Percentiles rank a stretch among this genome's conserved stretches.
Conservation (phyloP, 2,888 invertebrate genomes). For the Siphlonurus alternatus region DNA sequence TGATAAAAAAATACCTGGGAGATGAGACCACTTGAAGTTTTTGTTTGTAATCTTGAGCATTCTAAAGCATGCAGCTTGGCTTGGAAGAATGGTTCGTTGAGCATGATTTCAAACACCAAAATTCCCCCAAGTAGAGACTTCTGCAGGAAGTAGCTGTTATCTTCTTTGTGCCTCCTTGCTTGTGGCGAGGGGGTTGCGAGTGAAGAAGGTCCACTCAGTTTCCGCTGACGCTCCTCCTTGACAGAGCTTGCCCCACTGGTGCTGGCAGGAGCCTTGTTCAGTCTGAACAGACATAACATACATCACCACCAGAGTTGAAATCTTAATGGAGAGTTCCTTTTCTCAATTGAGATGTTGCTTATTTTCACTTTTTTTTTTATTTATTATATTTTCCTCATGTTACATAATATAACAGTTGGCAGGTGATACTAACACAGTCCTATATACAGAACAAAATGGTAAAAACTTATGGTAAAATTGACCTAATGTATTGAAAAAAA, state of each 20-base stretch:
- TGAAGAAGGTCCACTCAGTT: background rate
- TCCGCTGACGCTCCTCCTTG: background rate
- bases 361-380: too few relatives aligned
- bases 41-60: constrained; percentile 38
- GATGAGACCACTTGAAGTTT: constrained; percentile 32
- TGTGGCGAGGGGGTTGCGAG: background rate
- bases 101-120: constrained; percentile 46
- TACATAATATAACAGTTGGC: too few relatives aligned
- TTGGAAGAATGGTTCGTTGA: constrained; percentile 52
- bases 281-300: too few relatives aligned
- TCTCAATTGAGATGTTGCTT: too few relatives aligned
- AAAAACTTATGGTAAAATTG: too few relatives aligned
- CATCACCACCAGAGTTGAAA: too few relatives aligned
- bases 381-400: too few relatives aligned
- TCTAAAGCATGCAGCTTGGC: constrained; percentile 49
- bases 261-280: too few relatives aligned
- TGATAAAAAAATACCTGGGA: constrained; percentile 30
- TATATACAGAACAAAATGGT: too few relatives aligned
- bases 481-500: too few relatives aligned
- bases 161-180: constrained; percentile 9
- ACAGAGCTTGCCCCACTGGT: background rate
- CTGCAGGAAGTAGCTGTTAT: constrained; percentile 34
- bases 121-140: constrained; percentile 52
- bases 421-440: too few relatives aligned
- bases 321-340: too few relatives aligned